Evolutionary conservation across 2,113 vertebrate species (phyloP), one percentile per base, ranked within the genome.

Genomic region (Sebastes fasciatus): DNA sequence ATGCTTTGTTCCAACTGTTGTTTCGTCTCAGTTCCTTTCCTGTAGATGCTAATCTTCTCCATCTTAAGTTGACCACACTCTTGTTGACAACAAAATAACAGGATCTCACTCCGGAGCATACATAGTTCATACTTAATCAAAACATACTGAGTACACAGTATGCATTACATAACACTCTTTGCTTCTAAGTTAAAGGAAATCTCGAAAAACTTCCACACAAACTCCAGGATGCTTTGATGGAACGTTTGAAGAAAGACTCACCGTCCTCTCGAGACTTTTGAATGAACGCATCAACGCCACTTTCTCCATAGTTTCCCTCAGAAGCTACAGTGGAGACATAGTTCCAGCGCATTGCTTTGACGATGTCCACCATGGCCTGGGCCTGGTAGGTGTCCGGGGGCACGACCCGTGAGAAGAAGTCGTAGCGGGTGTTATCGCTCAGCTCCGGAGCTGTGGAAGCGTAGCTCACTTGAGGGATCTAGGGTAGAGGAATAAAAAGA

Each of bases 381-480:
- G 98, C 97, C 94, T 99, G 98, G 93, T 98, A 97, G 3, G 98
- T 99, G 94, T 99, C 98, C 0, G 98, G 97, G 0, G 98, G 98
- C 49, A 99, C 98, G 4, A 99, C 98, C 0, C 98, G 96, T 45
- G 98, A 99, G 94, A 99, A 99, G 96, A 97, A 99, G 93, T 99
- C 98, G 0, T 99, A 99, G 90, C 98, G 97, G 85, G 96, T 98
- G 96, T 98, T 99, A 87, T 99, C 98, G 0, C 98, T 99, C 91
- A 99, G 94, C 94, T 99, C 98, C 0, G 98, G 97, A 0, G 98
- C 98, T 0, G 97, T 99, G 89, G 98, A 99, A 74, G 98, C 98
- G 0, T 99, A 99, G 94, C 98, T 99, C 95, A 99, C 97, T 95
- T 99, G 98, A 67, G 98, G 98, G 77, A 99, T 99, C 98, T 99